A percentile compares a stretch with the other conserved stretches of the same genome.
Evolutionary conservation across 2,888 invertebrate genomes (phyloP).

Genomic region (Pyrgus malvae): DNA sequence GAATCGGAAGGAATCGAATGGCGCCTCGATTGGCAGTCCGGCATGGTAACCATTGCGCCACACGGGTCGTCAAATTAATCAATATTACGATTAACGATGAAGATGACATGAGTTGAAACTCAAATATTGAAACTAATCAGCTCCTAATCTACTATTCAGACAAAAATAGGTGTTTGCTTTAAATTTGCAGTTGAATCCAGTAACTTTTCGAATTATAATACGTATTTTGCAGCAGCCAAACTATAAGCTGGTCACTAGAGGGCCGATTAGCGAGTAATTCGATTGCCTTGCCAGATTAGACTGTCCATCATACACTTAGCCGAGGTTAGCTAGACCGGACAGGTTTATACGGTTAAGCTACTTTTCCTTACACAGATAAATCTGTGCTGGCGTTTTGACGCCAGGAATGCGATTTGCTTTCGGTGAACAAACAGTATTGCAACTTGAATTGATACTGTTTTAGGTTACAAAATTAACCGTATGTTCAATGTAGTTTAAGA

Average conservation of each 20-base stretch:
- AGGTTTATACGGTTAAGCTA: conserved; percentile 32
- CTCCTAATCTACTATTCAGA: too few relatives aligned
- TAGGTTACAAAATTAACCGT: not conserved
- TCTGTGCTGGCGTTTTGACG: conserved; percentile 26
- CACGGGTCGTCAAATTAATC: too few relatives aligned
- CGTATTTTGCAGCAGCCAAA: conserved; percentile 27
- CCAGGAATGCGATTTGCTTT: conserved; percentile 10
- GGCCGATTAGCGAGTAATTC: conserved; percentile 65
- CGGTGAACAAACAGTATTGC: conserved; percentile 23
- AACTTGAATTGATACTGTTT: conserved; percentile 24
- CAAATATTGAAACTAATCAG: too few relatives aligned
- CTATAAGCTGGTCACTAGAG: conserved; percentile 50
- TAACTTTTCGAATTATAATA: not conserved
- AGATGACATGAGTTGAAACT: too few relatives aligned
- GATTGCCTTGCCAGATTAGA: conserved; percentile 71
- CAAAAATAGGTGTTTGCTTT: too few relatives aligned
- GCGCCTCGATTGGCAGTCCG: too few relatives aligned
- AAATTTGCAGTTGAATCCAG: too few relatives aligned
- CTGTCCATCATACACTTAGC: conserved; percentile 59
- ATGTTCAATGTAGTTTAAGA: not conserved
- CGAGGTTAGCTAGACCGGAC: conserved; percentile 43
- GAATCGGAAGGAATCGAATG: too few relatives aligned
- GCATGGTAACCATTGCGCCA: too few relatives aligned
- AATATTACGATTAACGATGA: too few relatives aligned
- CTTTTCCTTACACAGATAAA: conserved; percentile 34